Percentiles rank a stretch among this genome's conserved stretches.
Conservation (phyloP, 1,140 invertebrate species). For the Tenebrio molitor region DNA sequence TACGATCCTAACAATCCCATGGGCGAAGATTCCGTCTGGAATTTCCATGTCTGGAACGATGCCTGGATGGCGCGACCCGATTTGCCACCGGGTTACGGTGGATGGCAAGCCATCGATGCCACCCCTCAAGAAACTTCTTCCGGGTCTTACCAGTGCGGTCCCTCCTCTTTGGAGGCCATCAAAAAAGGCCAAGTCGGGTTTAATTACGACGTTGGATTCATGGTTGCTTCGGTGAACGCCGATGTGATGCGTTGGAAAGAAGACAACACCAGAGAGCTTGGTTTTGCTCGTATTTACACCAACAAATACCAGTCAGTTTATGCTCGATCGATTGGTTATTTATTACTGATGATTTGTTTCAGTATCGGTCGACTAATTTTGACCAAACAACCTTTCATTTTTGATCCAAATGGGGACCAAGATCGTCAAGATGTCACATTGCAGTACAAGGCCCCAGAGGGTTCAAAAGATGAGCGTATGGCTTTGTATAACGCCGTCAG, state of each 20-base stretch:
- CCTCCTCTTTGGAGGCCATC: constrained; percentile 76
- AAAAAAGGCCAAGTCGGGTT: constrained; percentile 79
- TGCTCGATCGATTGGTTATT: background rate
- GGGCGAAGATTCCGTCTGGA: constrained; percentile 77
- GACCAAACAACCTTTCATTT: constrained; percentile 81
- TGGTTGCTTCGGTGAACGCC: constrained; percentile 76
- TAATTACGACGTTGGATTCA: constrained; percentile 79
- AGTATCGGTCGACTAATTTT: constrained; percentile 83
- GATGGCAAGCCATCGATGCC: constrained; percentile 82
- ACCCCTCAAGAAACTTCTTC: constrained; percentile 81
- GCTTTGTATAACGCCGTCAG: constrained; percentile 78
- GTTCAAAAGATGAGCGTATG: constrained; percentile 75
- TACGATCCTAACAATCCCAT: constrained; percentile 71
- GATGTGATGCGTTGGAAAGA: constrained; percentile 75
- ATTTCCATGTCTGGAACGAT: constrained; percentile 87
- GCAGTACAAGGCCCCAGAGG: constrained; percentile 83
- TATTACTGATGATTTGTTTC: constrained; percentile 49
- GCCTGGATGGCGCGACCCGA: constrained; percentile 82
- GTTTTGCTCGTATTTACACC: constrained; percentile 75
- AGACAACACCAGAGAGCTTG: constrained; percentile 70
- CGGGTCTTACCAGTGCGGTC: constrained; percentile 75
- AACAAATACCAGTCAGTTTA: constrained; percentile 69
- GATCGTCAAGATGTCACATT: constrained; percentile 80
- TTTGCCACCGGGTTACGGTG: constrained; percentile 77
- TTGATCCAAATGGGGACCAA: constrained; percentile 77